Conservation (phyloP, 2,797 vertebrate genomes). For the Myotis pilosus region DNA sequence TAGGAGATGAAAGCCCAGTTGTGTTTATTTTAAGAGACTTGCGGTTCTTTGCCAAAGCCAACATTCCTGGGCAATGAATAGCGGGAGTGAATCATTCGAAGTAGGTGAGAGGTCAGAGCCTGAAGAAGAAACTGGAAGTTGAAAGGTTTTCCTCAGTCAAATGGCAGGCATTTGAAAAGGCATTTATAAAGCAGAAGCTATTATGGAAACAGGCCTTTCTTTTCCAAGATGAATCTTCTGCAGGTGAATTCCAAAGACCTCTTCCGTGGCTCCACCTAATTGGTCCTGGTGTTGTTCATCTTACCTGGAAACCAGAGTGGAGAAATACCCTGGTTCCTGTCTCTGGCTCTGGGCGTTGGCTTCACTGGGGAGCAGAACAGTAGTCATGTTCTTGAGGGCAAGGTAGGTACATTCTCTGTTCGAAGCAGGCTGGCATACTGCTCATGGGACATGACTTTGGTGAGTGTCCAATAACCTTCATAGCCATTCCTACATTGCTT, state of each 20-base stretch:
- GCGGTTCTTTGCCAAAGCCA: conserved; percentile 84
- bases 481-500: conserved; percentile 5
- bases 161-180: conserved; percentile 70
- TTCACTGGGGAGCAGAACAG: neutral
- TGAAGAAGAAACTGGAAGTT: conserved; percentile 76
- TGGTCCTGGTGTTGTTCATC: neutral
- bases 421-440: neutral
- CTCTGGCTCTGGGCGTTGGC: conserved; percentile 1
- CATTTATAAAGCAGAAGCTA: conserved; percentile 41
- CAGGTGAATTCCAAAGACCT: neutral
- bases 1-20: conserved; percentile 84
- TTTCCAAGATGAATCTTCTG: conserved; percentile 53
- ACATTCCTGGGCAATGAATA: conserved; percentile 86
- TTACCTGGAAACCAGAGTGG: conserved; percentile 38
- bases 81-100: conserved; percentile 83
- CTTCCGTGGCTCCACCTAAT: conserved; percentile 34
- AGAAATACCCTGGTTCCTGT: conserved; percentile 30
- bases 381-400: conserved; percentile 10
- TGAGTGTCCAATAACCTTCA: conserved; percentile 3
- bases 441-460: neutral
- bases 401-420: neutral
- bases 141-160: conserved; percentile 70
- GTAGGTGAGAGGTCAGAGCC: conserved; percentile 87
- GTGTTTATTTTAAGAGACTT: conserved; percentile 86
- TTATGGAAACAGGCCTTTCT: conserved; percentile 4